A percentile compares a stretch with the other conserved stretches of the same genome.
Conservation (phyloP, 2,888 invertebrate genomes). For the Boloria selene region DNA sequence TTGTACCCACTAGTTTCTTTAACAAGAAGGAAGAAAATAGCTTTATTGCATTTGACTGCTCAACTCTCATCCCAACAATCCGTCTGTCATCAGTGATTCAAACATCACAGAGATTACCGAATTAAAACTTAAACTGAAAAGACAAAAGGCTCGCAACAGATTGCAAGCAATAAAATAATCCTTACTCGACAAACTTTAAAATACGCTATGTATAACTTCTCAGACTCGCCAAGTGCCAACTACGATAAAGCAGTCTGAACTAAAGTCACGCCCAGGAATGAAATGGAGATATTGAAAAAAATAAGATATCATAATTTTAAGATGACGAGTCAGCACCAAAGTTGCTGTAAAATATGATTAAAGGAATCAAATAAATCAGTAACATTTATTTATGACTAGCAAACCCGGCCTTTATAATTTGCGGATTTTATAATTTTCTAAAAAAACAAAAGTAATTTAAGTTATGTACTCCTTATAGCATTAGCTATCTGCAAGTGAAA, state of each 20-base stretch:
- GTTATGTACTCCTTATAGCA: no score
- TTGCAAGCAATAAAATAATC: conserved; percentile 35
- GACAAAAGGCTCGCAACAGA: conserved; percentile 31
- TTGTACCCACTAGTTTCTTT: no score
- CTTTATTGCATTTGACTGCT: no score
- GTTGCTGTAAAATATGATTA: conserved; percentile 21
- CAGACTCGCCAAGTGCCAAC: conserved; percentile 29
- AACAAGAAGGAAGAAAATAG: no score
- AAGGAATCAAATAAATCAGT: conserved; percentile 10
- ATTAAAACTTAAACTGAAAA: conserved; percentile 19
- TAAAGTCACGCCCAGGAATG: conserved; percentile 22
- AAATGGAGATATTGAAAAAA: conserved; percentile 10
- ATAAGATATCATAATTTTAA: background rate
- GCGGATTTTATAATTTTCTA: no score
- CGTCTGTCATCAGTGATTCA: background rate
- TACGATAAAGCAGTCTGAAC: conserved; percentile 26
- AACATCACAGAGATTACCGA: conserved; percentile 12
- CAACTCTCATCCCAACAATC: no score
- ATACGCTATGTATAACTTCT: conserved; percentile 33
- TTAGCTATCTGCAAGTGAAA: no score
- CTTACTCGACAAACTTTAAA: conserved; percentile 30
- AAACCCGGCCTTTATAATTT: no score
- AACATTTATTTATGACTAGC: background rate
- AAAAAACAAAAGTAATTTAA: no score
- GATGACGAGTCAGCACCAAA: conserved; percentile 31